These are phyloP conservation scores for Gyrodactylus salaris DNA, from an alignment of 1,140 invertebrate genomes.

Conservation along the genomic window DNA sequence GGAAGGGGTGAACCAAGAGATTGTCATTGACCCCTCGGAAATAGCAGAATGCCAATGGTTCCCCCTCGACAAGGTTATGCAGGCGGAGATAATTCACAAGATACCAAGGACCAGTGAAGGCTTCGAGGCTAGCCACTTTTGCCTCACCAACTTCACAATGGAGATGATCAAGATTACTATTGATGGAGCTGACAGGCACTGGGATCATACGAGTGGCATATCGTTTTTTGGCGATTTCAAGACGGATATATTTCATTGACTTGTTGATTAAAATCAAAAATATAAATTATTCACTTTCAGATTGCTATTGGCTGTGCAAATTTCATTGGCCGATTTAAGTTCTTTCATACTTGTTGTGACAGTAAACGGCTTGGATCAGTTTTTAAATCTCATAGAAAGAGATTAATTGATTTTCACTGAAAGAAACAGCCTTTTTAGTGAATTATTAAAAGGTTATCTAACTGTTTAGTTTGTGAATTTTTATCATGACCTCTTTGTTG, in stretches of 20 bases:
- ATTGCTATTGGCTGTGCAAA: no score
- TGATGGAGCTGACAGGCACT: not conserved
- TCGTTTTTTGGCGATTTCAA: not conserved
- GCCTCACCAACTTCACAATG: not conserved
- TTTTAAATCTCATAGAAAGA: no score
- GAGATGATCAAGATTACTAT: not conserved
- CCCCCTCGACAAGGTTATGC: not conserved
- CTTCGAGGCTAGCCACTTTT: not conserved
- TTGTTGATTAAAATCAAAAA: no score
- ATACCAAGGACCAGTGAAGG: not conserved
- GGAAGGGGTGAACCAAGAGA: not conserved
- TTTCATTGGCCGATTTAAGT: no score
- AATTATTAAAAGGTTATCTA: no score
- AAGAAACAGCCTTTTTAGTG: no score
- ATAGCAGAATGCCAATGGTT: not conserved
- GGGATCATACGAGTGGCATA: not conserved
- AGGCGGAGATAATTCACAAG: not conserved
- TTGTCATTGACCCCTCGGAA: not conserved
- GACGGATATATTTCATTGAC: not conserved
- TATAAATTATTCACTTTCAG: no score
- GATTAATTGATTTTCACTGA: not conserved
- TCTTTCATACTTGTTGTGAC: no score
- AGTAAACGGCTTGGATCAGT: no score
- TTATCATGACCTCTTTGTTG: no score
- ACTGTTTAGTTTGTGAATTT: no score